A percentile compares a stretch with the other conserved stretches of the same genome.
Evolutionary conservation across 2,888 invertebrate species (phyloP).

Genomic region (Leptodirus hochenwartii): DNA sequence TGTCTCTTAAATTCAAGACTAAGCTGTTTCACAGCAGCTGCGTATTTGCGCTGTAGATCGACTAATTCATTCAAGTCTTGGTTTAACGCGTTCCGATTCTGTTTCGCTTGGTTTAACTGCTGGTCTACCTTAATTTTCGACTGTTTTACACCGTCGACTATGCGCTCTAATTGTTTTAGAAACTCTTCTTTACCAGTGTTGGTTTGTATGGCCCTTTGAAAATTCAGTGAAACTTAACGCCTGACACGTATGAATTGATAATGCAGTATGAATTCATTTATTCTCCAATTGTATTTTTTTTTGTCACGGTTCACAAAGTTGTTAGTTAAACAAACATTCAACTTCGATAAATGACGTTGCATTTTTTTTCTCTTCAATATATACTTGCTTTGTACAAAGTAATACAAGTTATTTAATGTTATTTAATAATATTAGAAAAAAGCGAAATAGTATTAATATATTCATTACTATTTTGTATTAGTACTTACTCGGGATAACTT

Average conservation of each 20-base stretch:
- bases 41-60: constrained; percentile 61
- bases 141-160: constrained; percentile 76
- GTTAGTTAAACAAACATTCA: no score
- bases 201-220: constrained; percentile 62
- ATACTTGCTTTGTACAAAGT: no score
- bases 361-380: no score
- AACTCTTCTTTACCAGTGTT: constrained; percentile 71
- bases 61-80: constrained; percentile 36
- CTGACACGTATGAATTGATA: constrained; percentile 1
- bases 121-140: constrained; percentile 55
- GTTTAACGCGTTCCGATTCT: constrained; percentile 43
- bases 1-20: constrained; percentile 56
- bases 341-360: no score
- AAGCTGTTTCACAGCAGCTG: constrained; percentile 55
- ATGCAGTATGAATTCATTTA: constrained; percentile 4
- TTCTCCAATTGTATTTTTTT: no score
- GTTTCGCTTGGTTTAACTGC: constrained; percentile 43
- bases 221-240: no score
- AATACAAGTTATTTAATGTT: no score
- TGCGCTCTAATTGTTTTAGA: constrained; percentile 74
- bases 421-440: no score
- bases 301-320: no score
- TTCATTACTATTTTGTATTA: no score
- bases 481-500: constrained; percentile 64
- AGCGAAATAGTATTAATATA: no score